phyloP scores from a whole-genome alignment of 2,113 vertebrate species.

The Telmatochromis bifrenatus region DNA sequence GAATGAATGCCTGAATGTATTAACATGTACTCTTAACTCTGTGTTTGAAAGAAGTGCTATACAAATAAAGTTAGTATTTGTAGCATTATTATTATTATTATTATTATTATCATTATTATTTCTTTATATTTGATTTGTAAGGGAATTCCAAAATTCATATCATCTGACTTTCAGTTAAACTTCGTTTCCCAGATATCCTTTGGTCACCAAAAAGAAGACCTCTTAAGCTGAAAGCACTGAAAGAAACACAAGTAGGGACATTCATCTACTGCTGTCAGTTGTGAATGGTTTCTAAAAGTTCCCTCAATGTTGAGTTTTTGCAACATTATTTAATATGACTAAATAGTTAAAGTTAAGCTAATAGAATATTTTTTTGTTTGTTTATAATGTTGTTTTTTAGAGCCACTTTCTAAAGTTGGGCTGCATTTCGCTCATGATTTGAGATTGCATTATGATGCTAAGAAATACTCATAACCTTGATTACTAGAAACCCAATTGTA shows the following conservation, averaged over 20 bases:
- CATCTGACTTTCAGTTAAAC: background rate
- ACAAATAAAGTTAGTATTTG: background rate
- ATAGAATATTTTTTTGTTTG: background rate
- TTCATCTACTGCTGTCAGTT: background rate
- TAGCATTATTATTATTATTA: background rate
- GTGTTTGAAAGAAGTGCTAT: background rate
- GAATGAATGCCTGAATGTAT: background rate
- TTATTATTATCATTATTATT: background rate
- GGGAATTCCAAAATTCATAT: background rate
- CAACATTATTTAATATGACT: background rate
- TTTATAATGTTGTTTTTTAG: background rate
- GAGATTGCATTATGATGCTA: background rate
- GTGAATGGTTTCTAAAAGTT: background rate
- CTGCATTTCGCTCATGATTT: background rate
- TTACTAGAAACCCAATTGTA: background rate
- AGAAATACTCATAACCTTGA: background rate
- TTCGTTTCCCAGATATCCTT: background rate
- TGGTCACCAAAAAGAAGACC: background rate
- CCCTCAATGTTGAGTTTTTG: background rate
- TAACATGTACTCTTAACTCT: background rate
- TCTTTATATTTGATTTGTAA: background rate
- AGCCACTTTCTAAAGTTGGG: background rate
- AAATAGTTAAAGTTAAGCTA: background rate
- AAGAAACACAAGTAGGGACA: background rate
- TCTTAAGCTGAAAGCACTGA: background rate